Base-by-base conservation (phyloP, 2,113 vertebrate species). In the Alosa alosa region DNA sequence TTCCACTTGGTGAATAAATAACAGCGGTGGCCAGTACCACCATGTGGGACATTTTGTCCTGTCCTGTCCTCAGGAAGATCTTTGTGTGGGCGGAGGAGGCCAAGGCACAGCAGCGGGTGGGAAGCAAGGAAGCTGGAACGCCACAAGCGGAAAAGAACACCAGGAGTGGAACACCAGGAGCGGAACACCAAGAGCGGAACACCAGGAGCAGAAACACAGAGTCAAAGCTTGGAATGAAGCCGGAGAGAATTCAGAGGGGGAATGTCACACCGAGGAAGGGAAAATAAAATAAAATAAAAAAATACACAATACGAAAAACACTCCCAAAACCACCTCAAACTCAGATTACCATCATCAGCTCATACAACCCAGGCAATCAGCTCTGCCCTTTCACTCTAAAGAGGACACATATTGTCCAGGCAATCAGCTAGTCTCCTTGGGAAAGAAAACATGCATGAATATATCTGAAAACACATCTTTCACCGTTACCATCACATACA, bases 101-200 rank as follows among this genome's bases (percentile, higher is more conserved):
- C 72, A 78, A 0, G 11, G 25, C 36, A 15, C 72, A 17, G 72
- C 72, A 78, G 72, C 72, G 11, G 72, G 31, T 78, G 72, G n/a
- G 15, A 31, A 11, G 64, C 8, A 31, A 25, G 15, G 31, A 17
- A 31, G 36, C 31, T 46, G 83, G 36, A 84, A 68, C 41, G 31
- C 83, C 41, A 68, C 10, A 36, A 83, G 49, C 49, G 22, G 50
- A 83, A 52, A 83, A 36, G 10, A 22, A 60, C 45, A 87, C 57
- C 25, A 55, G 49, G 81, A 82, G 84, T 60, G 20, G 46, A 31
- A 31, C 45, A 83, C 36, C 46, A 83, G 39, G 50, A 81, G 44
- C 11, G 11, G n/a, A 22, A 60, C 45, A 87, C 57, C 25, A 55
- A 41, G 81, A 82, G 84, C 22, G 20, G 46, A 31, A 31, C 45